Percentiles rank a stretch among this genome's conserved stretches.
Conservation (phyloP, 2,888 invertebrate genomes). For the Thereva nobilitata region DNA sequence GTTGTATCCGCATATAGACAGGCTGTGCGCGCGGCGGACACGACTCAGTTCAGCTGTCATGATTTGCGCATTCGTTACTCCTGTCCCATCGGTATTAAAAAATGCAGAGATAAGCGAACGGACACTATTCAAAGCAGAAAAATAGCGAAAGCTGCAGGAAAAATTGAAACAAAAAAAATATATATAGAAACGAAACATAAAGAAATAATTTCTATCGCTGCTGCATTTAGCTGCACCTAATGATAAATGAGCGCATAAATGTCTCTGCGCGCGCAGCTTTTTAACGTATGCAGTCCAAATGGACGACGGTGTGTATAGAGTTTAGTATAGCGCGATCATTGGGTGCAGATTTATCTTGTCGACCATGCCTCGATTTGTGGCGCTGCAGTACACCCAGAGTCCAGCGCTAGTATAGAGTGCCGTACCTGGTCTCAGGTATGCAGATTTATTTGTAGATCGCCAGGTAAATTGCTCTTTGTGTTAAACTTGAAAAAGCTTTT, state of each 20-base stretch:
- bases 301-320: background rate
- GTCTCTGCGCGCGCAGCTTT: slow-evolving; percentile 23
- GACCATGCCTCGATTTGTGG: background rate
- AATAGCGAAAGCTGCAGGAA: too few relatives aligned
- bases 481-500: slow-evolving; percentile 21
- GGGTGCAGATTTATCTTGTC: slow-evolving; percentile 23
- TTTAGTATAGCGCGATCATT: too few relatives aligned
- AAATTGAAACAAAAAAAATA: background rate
- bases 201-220: slow-evolving; percentile 2
- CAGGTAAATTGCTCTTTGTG: slow-evolving; percentile 23
- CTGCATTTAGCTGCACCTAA: background rate
- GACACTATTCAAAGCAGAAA: too few relatives aligned
- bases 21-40: too few relatives aligned
- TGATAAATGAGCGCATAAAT: slow-evolving; percentile 20
- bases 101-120: too few relatives aligned
- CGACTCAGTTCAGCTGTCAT: too few relatives aligned
- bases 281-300: slow-evolving; percentile 3
- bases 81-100: too few relatives aligned
- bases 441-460: slow-evolving; percentile 13
- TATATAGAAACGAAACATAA: background rate
- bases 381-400: background rate
- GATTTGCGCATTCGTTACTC: too few relatives aligned
- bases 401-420: background rate
- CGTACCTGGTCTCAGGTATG: background rate
- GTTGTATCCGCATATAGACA: too few relatives aligned